Percentiles rank a stretch among this genome's conserved stretches.
These are phyloP conservation scores for Cheumatopsyche charites DNA, from an alignment of 1,140 invertebrate genomes.

Conservation along the genomic window DNA sequence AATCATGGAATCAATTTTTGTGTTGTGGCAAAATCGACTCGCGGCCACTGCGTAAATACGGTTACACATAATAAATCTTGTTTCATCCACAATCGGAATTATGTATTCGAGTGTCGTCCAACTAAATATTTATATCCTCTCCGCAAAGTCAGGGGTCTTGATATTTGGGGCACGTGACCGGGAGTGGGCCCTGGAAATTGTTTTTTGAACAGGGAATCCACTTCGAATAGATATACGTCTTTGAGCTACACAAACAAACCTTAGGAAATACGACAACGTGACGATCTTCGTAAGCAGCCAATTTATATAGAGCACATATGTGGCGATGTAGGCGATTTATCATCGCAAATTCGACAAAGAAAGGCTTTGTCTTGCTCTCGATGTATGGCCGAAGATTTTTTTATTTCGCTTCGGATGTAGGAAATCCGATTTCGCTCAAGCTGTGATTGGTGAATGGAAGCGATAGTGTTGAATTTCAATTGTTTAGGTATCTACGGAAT, in stretches of 20 bases:
- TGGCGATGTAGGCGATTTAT: not conserved
- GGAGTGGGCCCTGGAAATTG: slow-evolving; percentile 21
- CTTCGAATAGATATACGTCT: not conserved
- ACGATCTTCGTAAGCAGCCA: not conserved
- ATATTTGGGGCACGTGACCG: slow-evolving; percentile 17
- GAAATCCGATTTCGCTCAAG: too few relatives aligned
- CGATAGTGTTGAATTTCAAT: too few relatives aligned
- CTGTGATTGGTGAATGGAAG: too few relatives aligned
- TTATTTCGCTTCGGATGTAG: too few relatives aligned
- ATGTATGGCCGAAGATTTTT: too few relatives aligned
- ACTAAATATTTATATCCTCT: slow-evolving; percentile 21
- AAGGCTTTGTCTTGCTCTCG: too few relatives aligned
- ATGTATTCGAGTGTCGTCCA: slow-evolving; percentile 7
- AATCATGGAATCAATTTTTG: too few relatives aligned
- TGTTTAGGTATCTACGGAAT: too few relatives aligned
- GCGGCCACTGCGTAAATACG: too few relatives aligned
- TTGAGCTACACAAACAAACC: not conserved
- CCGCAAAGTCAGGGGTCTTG: slow-evolving; percentile 3
- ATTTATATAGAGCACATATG: not conserved
- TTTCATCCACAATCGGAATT: not conserved
- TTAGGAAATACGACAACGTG: slow-evolving; percentile 3
- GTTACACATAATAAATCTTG: too few relatives aligned
- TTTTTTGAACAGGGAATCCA: slow-evolving; percentile 14
- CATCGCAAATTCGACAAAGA: too few relatives aligned
- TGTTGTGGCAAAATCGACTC: too few relatives aligned